These are phyloP conservation scores for Scomberomorus guttatus DNA, from an alignment of 2,797 vertebrate species.

Conservation along the genomic window DNA sequence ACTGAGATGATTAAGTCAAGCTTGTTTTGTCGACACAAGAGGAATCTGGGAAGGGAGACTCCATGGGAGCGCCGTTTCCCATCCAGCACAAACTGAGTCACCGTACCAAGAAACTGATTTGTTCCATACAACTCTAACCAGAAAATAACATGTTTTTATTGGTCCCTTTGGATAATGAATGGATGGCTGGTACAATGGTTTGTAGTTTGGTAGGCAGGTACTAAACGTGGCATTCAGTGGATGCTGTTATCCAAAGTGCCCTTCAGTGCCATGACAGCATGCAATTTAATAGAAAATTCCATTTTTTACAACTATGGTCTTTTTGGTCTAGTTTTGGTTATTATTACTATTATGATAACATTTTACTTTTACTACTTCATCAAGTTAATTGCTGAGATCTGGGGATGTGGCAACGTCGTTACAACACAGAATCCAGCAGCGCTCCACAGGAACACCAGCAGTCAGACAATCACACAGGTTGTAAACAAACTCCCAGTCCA, in stretches of 20 bases:
- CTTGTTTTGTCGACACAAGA: slow-evolving; percentile 42
- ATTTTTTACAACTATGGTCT: not conserved
- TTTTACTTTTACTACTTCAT: not conserved
- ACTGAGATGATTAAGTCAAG: slow-evolving; percentile 63
- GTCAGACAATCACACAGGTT: not conserved
- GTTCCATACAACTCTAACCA: slow-evolving; percentile 35
- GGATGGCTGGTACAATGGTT: slow-evolving; percentile 1
- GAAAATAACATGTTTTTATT: slow-evolving; percentile 34
- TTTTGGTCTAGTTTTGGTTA: not conserved
- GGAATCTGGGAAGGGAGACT: slow-evolving; percentile 49
- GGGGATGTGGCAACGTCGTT: not conserved
- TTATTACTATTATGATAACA: not conserved
- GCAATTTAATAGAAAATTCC: slow-evolving; percentile 14
- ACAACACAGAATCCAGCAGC: not conserved
- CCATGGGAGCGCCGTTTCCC: slow-evolving; percentile 30
- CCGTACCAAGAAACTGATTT: slow-evolving; percentile 21
- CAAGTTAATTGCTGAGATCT: not conserved
- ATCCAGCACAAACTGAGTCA: slow-evolving; percentile 40
- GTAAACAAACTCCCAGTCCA: not conserved
- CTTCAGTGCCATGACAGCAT: not conserved
- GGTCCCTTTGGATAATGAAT: slow-evolving; percentile 25
- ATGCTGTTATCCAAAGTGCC: not conserved
- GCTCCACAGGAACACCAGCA: not conserved
- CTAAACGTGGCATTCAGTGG: not conserved
- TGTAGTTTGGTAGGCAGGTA: slow-evolving; percentile 18